Evolutionary conservation across 1,140 invertebrate species (phyloP), one percentile per base, ranked within the genome.

Genomic region (Drosophila biarmipes): DNA sequence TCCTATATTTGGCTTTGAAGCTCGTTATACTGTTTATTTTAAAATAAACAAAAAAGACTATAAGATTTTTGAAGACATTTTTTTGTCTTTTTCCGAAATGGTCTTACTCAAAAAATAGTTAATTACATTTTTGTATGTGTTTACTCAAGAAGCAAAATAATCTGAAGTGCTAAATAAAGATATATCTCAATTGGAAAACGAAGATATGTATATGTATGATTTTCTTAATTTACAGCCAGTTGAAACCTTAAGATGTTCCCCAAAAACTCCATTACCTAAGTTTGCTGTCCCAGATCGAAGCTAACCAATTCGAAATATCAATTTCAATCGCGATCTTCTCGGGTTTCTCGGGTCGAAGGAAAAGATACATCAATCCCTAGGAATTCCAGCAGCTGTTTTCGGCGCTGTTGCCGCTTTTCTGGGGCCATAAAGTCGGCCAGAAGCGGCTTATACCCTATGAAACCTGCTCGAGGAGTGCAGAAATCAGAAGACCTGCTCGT

Each of bases 391-490:
- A 68, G 51, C 69, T 73, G 54, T 73, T 37, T 51, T 43, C 6
- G 17, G 67, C 69, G 53, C 29, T 48, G 71, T 73, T 73, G 71
- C 71, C 71, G 31, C 31, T 42, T 55, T 74, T 74, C 67, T 45
- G 38, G 29, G 34, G 21, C n/a, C 48, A 61, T 46, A 64, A 64
- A 49, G 8, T 40, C 19, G 35, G 7, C 27, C 17, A 27, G 14
- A 49, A 31, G n/a, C 29, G 34, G 43, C 52, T 35, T 46, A 46
- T 27, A 29, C n/a, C 24, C 7, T 11, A 29, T 29, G 21, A 6
- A 21, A 72, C 43, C 35, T 71, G 68, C 57, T 34, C 12, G 19
- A 56, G 35, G 38, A 48, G 40, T 71, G 54, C 67, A 51, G 62
- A 61, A 72, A 61, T 51, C 68, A 57, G 49, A 42, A 67, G 54